A percentile compares a stretch with the other conserved stretches of the same genome.
These are phyloP conservation scores for Chionomys nivalis DNA, from an alignment of 2,113 vertebrate genomes.

Conservation along the genomic window DNA sequence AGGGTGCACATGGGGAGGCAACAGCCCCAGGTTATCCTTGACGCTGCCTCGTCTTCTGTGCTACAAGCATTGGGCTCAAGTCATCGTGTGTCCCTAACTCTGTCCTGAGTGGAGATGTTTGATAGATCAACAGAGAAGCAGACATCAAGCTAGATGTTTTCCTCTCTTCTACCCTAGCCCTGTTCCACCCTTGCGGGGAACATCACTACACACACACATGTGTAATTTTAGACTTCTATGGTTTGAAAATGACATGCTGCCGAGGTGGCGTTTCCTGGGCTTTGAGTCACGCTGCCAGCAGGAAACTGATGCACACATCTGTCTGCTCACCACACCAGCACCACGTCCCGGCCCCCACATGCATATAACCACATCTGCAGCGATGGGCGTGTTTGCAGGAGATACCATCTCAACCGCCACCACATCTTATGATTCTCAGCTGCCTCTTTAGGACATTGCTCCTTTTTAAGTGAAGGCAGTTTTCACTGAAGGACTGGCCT, in stretches of 20 bases:
- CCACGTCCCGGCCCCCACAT: not conserved
- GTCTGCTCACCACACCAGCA: not conserved
- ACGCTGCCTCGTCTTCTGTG: too few relatives aligned
- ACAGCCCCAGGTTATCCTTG: not conserved
- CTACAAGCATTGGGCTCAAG: not conserved
- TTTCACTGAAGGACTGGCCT: conserved; percentile 45
- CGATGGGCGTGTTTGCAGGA: not conserved
- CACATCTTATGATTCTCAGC: conserved; percentile 65
- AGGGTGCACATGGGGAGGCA: not conserved
- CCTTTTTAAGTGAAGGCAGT: conserved; percentile 38
- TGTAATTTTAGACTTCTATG: conserved; percentile 67
- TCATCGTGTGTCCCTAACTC: not conserved
- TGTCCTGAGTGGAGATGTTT: not conserved
- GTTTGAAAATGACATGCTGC: conserved; percentile 70
- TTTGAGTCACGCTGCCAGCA: conserved; percentile 41
- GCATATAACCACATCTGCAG: not conserved
- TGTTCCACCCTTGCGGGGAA: not conserved
- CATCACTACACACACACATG: not conserved
- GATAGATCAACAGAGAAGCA: conserved; percentile 3
- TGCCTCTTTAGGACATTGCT: conserved; percentile 1
- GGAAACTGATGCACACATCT: conserved; percentile 51
- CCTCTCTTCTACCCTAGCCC: not conserved
- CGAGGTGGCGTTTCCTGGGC: conserved; percentile 70
- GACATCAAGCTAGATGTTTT: not conserved
- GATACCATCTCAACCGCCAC: conserved; percentile 53